phyloP scores from a whole-genome alignment of 2,888 invertebrate genomes.

The Noctua comes region DNA sequence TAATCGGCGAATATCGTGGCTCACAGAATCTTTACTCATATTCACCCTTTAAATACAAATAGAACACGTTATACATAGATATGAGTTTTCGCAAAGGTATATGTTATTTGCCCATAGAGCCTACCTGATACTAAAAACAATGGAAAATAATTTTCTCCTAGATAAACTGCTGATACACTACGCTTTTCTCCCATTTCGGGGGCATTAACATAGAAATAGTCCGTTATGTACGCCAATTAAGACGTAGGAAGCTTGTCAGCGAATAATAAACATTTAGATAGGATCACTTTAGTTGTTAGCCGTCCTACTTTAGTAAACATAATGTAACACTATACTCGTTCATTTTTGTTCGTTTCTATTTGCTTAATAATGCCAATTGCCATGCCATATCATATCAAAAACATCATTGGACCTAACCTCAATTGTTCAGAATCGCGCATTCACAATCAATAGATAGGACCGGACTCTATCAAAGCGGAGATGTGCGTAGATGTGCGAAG shows the following conservation, averaged over 20 bases:
- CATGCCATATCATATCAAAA: not conserved
- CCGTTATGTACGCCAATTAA: conserved; percentile 51
- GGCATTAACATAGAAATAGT: conserved; percentile 57
- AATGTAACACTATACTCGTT: conserved; percentile 9
- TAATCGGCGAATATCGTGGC: too few species aligned
- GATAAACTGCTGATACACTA: conserved; percentile 31
- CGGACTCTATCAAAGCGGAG: not conserved
- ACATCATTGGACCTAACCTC: not conserved
- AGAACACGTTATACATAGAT: not conserved
- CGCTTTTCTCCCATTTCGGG: conserved; percentile 26
- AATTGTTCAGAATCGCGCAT: not conserved
- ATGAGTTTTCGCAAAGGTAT: not conserved
- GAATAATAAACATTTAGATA: conserved; percentile 59
- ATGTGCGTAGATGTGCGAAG: too few species aligned
- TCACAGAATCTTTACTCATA: not conserved
- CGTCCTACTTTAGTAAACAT: conserved; percentile 24
- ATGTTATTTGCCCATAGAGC: not conserved
- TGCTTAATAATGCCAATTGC: not conserved
- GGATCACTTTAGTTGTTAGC: conserved; percentile 39
- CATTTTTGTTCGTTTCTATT: conserved; percentile 37
- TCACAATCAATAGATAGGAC: not conserved
- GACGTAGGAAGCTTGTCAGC: conserved; percentile 47
- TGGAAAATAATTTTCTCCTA: conserved; percentile 16
- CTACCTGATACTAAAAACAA: conserved; percentile 8
- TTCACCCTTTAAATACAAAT: not conserved